Evolutionary conservation across 1,140 invertebrate genomes (phyloP), one percentile per base, ranked within the genome.

Genomic region (Bombus balteatus): DNA sequence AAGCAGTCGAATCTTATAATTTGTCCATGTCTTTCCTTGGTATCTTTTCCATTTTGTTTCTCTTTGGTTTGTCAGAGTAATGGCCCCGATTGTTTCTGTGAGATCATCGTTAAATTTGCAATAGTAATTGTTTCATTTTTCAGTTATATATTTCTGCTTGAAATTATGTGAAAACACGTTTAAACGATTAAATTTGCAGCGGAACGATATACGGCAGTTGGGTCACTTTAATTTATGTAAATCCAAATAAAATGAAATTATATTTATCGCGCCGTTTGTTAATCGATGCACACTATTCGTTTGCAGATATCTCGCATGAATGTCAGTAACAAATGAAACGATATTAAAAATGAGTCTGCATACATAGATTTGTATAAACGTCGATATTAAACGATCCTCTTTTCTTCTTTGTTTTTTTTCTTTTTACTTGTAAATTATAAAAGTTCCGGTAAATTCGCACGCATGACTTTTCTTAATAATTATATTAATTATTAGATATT

Each of bases 81-180:
- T 0, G 47, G 1, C 0, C 0, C 0, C 47, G 47, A 22, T 53
- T 6, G 15, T 53, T 22, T 8, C 18, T 2, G 18, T 3, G 18
- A 53, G 1, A 53, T 22, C 1, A 2, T 53, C 5, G 47, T 22
- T 2, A 12, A 37, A 68, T 68, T 10, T 68, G 34, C 32, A 10
- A 5, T 5, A 12, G 10, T 5, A 70, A 25, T 71, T 2, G 25
- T 28, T 25, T 39, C 10, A 13, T 39, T 39, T 70, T 28, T 70
- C 68, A 6, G 9, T 12, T 25, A 59, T 4, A 70, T 5, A 25
- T 39, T 70, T 28, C 68, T 2, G 68, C 12, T 5, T 22, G 34
- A 39, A 71, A 28, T 71, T 39, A 39, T 39, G 25, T 1, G 70
- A 32, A 41, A 47, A 74, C 8, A 8, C 28, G n/a, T 72, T 72